These are phyloP conservation scores for Halocynthia aurantium DNA, from an alignment of 23 tunicate genomes.

Conservation along the genomic window DNA sequence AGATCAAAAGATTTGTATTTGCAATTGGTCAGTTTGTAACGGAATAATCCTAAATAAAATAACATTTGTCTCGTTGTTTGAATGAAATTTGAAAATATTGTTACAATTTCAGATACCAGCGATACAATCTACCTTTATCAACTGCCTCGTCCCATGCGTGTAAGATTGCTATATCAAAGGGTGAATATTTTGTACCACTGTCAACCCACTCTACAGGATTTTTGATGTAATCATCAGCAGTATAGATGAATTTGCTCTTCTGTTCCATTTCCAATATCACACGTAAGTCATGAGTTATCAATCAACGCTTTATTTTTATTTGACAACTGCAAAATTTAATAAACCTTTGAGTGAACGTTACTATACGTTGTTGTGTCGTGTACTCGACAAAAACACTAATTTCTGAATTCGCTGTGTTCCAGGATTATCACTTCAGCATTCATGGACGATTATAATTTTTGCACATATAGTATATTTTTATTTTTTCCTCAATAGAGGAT, in stretches of 20 bases:
- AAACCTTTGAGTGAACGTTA: neutral
- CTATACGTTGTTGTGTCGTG: no score
- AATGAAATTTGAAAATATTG: no score
- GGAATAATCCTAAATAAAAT: slow-evolving; percentile 43
- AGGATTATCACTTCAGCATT: no score
- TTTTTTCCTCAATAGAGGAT: no score
- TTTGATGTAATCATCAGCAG: neutral
- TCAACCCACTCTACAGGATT: slow-evolving; percentile 11
- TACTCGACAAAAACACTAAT: no score
- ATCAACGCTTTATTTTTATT: no score
- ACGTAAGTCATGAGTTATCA: no score
- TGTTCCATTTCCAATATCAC: neutral
- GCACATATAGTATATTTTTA: no score
- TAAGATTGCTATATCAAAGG: slow-evolving; percentile 3
- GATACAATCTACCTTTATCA: neutral
- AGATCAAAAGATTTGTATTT: slow-evolving; percentile 36
- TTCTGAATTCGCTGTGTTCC: no score
- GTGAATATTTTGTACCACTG: slow-evolving; percentile 2
- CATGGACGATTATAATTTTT: no score
- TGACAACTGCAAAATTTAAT: neutral
- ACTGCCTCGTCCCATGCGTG: slow-evolving; percentile 18
- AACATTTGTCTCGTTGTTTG: no score
- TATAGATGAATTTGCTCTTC: neutral
- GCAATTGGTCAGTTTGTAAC: slow-evolving; percentile 60
- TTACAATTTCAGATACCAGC: neutral